phyloP scores from a whole-genome alignment of 2,888 invertebrate genomes.

The Eupithecia abbreviata region DNA sequence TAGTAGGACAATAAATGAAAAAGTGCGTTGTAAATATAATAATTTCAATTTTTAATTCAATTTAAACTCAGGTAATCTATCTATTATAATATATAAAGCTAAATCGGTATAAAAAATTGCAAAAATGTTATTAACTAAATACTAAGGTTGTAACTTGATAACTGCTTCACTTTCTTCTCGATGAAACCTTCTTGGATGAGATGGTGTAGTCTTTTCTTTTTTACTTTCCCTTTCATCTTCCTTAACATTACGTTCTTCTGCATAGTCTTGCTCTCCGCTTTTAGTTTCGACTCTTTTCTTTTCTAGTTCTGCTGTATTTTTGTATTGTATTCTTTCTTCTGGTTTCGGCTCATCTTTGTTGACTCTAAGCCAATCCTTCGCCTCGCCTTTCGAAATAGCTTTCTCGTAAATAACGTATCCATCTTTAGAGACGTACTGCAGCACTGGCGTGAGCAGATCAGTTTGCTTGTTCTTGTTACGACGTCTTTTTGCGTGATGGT shows the following conservation, averaged over 20 bases:
- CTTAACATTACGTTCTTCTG: constrained; percentile 21
- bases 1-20: background rate
- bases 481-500: constrained; percentile 46
- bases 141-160: constrained; percentile 15
- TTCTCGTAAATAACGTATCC: constrained; percentile 78
- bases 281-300: constrained; percentile 6
- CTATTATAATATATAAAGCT: too few relatives aligned
- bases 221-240: constrained; percentile 23
- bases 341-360: constrained; percentile 44
- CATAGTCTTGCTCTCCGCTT: constrained; percentile 27
- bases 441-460: constrained; percentile 65
- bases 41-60: background rate
- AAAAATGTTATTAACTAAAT: constrained; percentile 20
- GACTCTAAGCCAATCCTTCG: constrained; percentile 65
- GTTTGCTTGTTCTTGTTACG: constrained; percentile 46
- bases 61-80: background rate
- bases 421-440: constrained; percentile 76
- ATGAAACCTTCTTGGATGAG: constrained; percentile 30
- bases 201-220: constrained; percentile 13
- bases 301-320: constrained; percentile 15
- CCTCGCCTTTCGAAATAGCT: constrained; percentile 69
- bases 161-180: constrained; percentile 25
- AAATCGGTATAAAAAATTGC: constrained; percentile 35
- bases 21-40: background rate
- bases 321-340: constrained; percentile 22